Evolutionary conservation across 2,888 invertebrate genomes (phyloP).

Genomic region (Linnaemya tessellans): DNA sequence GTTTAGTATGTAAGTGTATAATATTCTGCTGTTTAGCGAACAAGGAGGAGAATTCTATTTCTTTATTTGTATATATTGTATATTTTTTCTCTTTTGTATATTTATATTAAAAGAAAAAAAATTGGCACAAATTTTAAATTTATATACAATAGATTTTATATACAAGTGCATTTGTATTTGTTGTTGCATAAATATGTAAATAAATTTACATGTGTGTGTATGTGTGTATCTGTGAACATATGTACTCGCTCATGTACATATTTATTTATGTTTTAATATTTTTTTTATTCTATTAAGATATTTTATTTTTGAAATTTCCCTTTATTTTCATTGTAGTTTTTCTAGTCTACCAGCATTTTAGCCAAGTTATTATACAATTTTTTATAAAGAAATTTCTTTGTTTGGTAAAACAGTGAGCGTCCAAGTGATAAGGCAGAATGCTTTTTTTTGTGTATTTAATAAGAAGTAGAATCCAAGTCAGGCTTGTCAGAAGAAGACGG

Average conservation of each 20-base stretch:
- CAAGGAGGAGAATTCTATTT: constrained; percentile 11
- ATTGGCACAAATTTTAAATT: constrained; percentile 50
- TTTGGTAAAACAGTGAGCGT: not conserved
- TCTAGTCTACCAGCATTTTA: constrained; percentile 10
- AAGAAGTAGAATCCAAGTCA: too few species aligned
- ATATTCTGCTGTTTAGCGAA: not conserved
- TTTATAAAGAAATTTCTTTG: constrained; percentile 38
- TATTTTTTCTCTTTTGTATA: constrained; percentile 14
- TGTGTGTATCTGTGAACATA: not conserved
- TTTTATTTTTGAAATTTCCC: constrained; percentile 19
- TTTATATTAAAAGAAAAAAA: constrained; percentile 23
- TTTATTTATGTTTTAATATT: constrained; percentile 45
- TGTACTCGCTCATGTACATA: not conserved
- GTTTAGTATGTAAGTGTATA: not conserved
- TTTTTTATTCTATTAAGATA: constrained; percentile 54
- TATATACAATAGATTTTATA: constrained; percentile 4
- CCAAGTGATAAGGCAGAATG: constrained; percentile 12
- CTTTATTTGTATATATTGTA: constrained; percentile 19
- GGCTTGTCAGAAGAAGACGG: too few species aligned
- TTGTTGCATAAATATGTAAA: not conserved
- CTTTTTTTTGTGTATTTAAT: not conserved
- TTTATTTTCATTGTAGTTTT: constrained; percentile 19
- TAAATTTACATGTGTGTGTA: not conserved
- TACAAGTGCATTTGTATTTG: not conserved
- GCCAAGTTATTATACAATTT: constrained; percentile 25